Percentiles rank a stretch among this genome's conserved stretches.
Conservation (phyloP, 1,140 invertebrate species). For the Tetraneura akinire region DNA sequence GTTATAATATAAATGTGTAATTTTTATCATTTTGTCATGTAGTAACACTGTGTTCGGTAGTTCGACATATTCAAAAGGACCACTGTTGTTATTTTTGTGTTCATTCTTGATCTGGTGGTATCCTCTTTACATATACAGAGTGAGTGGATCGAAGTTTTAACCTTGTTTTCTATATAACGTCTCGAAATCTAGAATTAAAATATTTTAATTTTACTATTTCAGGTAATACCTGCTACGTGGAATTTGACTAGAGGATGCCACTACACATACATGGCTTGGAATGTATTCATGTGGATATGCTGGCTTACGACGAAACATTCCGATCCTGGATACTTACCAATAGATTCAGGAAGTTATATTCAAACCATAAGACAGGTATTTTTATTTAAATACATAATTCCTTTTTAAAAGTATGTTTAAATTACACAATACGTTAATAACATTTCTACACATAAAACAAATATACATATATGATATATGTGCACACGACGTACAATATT, state of each 20-base stretch:
- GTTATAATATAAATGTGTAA: no score
- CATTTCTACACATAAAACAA: no score
- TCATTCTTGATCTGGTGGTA: slow-evolving; percentile 88
- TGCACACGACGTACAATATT: no score
- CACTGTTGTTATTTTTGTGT: slow-evolving; percentile 79
- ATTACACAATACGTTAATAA: no score
- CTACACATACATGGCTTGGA: slow-evolving; percentile 88
- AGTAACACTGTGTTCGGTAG: slow-evolving; percentile 85
- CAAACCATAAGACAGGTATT: slow-evolving; percentile 76
- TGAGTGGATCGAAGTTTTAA: slow-evolving; percentile 58
- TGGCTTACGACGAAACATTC: slow-evolving; percentile 85
- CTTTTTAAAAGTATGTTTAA: no score
- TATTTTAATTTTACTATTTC: slow-evolving; percentile 54
- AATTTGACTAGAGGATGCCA: slow-evolving; percentile 79
- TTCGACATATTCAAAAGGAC: slow-evolving; percentile 85
- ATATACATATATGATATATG: no score
- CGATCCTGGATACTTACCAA: slow-evolving; percentile 85
- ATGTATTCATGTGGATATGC: slow-evolving; percentile 87
- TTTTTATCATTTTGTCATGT: slow-evolving; percentile 27
- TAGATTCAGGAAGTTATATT: slow-evolving; percentile 86
- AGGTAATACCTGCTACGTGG: slow-evolving; percentile 89
- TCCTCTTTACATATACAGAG: slow-evolving; percentile 86
- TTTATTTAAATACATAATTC: background rate
- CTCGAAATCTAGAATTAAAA: background rate
- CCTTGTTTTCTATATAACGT: no score